Conservation (phyloP, 2,113 vertebrate genomes). For the Callospermophilus lateralis region DNA sequence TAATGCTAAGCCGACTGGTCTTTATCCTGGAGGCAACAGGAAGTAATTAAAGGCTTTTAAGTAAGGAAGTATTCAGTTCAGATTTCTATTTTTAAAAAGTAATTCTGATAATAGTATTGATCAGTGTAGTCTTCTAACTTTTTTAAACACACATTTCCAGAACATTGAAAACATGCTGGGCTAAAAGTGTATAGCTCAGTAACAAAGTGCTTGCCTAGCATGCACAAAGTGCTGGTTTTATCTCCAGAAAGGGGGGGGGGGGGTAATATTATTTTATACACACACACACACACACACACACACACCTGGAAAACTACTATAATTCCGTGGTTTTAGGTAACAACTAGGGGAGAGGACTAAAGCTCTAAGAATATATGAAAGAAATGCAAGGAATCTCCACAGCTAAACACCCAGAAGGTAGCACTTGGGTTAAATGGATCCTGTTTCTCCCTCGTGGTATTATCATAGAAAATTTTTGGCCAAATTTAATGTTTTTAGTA, state of each 20-base stretch:
- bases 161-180: constrained; percentile 46
- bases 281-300: too few relatives aligned
- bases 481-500: neutral
- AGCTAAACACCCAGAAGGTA: neutral
- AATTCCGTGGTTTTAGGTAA: neutral
- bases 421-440: neutral
- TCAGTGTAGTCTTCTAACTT: constrained; percentile 47
- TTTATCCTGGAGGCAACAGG: constrained; percentile 49
- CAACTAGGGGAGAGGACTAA: constrained; percentile 13
- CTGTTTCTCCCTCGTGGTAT: neutral
- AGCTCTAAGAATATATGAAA: neutral
- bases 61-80: constrained; percentile 50
- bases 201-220: neutral
- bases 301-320: neutral
- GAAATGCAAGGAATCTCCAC: neutral
- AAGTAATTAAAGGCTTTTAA: constrained; percentile 73
- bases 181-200: too few relatives aligned
- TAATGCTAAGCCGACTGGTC: constrained; percentile 27
- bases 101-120: constrained; percentile 63
- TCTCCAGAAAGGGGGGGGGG: too few relatives aligned
- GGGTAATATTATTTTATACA: too few relatives aligned
- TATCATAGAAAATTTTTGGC: neutral
- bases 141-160: constrained; percentile 58
- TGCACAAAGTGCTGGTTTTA: neutral
- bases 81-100: constrained; percentile 73